These are phyloP conservation scores for Poeciliopsis paucimaculata DNA, from an alignment of 2,797 vertebrate species.

Conservation along the genomic window DNA sequence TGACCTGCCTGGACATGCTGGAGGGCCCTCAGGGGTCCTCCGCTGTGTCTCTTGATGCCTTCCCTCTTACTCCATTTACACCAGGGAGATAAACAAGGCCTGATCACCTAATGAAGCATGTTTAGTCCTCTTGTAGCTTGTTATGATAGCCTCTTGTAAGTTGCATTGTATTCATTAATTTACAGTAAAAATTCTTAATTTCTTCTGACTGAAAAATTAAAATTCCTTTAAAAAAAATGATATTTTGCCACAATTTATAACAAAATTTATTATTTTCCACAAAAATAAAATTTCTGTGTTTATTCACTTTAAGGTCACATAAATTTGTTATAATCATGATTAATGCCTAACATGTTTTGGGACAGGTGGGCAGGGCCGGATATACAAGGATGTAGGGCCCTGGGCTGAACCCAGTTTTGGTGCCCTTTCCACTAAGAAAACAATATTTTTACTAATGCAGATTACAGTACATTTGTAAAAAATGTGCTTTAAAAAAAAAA, in stretches of 20 bases:
- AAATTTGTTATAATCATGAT: neutral
- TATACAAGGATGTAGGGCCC: no score
- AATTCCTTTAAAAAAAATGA: neutral
- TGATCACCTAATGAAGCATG: slow-evolving; percentile 66
- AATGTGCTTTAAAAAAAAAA: no score
- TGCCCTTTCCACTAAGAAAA: no score
- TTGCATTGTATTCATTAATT: slow-evolving; percentile 21
- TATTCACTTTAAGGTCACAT: neutral
- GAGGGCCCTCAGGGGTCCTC: slow-evolving; percentile 64
- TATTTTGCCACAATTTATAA: neutral
- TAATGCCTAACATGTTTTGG: neutral
- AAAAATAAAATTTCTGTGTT: neutral
- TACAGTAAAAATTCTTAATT: slow-evolving; percentile 5
- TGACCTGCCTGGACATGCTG: slow-evolving; percentile 68
- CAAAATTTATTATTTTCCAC: neutral
- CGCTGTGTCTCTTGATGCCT: slow-evolving; percentile 38
- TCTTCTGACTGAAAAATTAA: neutral
- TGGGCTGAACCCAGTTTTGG: no score
- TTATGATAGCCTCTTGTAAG: slow-evolving; percentile 44
- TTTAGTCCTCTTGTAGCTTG: slow-evolving; percentile 45
- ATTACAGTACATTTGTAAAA: no score
- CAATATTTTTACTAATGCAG: no score
- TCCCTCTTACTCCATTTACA: slow-evolving; percentile 49
- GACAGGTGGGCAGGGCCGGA: neutral
- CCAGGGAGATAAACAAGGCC: slow-evolving; percentile 44